A percentile compares a stretch with the other conserved stretches of the same genome.
Evolutionary conservation across 1,140 invertebrate species (phyloP).

Genomic region (Drosophila tropicalis): DNA sequence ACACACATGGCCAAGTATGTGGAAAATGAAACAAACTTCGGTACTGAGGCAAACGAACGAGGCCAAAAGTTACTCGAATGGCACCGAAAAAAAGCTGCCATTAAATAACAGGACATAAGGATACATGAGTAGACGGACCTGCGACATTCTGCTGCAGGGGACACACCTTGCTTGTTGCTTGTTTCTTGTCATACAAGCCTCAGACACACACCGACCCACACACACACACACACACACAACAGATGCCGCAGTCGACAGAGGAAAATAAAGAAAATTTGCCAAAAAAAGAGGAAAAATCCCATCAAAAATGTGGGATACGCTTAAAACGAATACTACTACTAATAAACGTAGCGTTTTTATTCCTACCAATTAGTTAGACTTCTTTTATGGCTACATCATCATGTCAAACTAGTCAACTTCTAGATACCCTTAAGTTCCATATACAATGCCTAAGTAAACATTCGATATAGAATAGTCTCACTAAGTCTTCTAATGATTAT

Average conservation of each 20-base stretch:
- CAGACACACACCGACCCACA: not conserved
- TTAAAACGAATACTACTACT: not conserved
- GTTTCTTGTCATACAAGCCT: slow-evolving; percentile 33
- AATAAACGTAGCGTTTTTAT: not conserved
- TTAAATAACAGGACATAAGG: slow-evolving; percentile 47
- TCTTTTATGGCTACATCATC: not conserved
- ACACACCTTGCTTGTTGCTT: slow-evolving; percentile 69
- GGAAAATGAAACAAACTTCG: slow-evolving; percentile 62
- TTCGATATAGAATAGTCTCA: too few relatives aligned
- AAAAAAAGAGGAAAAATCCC: not conserved
- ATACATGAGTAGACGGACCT: slow-evolving; percentile 21
- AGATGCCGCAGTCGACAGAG: not conserved
- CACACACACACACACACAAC: not conserved
- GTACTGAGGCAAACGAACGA: slow-evolving; percentile 5
- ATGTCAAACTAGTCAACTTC: too few relatives aligned
- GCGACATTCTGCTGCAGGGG: slow-evolving; percentile 8
- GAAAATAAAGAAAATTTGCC: too few relatives aligned
- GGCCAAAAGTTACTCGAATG: slow-evolving; percentile 62
- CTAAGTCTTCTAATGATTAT: too few relatives aligned
- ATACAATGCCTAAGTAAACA: too few relatives aligned
- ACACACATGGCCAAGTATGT: slow-evolving; percentile 51
- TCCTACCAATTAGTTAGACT: not conserved
- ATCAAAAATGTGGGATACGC: not conserved
- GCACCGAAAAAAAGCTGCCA: slow-evolving; percentile 56
- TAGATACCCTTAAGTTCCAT: too few relatives aligned